Conservation (phyloP, 2,888 invertebrate species). For the Cheilosia vulpina region DNA sequence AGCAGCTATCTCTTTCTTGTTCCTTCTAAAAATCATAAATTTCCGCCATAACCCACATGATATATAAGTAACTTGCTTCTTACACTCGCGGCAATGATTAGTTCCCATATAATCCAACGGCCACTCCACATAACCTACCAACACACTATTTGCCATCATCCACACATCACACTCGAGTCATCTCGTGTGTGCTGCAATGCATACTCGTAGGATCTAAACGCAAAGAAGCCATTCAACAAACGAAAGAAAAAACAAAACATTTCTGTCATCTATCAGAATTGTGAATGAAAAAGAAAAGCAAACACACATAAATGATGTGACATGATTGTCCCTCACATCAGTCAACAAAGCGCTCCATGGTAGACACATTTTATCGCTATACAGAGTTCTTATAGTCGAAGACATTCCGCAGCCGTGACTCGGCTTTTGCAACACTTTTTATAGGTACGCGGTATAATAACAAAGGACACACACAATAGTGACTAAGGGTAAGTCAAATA, state of each 20-base stretch:
- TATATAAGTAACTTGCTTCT: too few species aligned
- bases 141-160: too few species aligned
- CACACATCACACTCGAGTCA: background rate
- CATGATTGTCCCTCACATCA: constrained; percentile 57
- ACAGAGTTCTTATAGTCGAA: constrained; percentile 35
- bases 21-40: too few species aligned
- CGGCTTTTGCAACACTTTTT: constrained; percentile 26
- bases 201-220: background rate
- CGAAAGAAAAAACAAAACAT: background rate
- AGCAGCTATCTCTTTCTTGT: too few species aligned
- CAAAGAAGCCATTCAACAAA: constrained; percentile 23
- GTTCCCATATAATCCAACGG: too few species aligned
- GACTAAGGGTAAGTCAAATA: constrained; percentile 53
- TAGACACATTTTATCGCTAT: constrained; percentile 27
- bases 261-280: constrained; percentile 13
- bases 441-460: constrained; percentile 19
- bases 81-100: too few species aligned
- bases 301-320: constrained; percentile 39
- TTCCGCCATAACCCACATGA: too few species aligned
- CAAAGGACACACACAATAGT: constrained; percentile 25
- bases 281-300: background rate
- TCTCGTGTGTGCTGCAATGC: constrained; percentile 8
- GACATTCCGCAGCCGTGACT: constrained; percentile 28
- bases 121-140: too few species aligned
- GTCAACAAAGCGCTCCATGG: constrained; percentile 42